Conservation (phyloP, 1,140 invertebrate species). For the Mya arenaria region DNA sequence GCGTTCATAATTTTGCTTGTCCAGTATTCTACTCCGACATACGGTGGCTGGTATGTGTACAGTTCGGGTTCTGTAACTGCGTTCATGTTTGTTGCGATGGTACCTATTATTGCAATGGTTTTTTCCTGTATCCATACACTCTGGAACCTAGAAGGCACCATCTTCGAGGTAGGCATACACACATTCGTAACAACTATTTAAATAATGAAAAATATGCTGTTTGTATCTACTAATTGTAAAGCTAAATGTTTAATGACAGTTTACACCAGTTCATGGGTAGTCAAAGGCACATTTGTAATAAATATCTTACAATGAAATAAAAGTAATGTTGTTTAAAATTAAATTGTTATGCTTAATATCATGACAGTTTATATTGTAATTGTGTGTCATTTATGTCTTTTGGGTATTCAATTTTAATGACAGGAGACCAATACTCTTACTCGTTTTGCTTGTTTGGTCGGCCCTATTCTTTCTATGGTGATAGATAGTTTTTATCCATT, state of each 20-base stretch:
- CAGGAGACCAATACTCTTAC: not conserved
- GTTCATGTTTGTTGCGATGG: conserved; percentile 20
- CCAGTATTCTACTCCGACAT: conserved; percentile 5
- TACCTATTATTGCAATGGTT: conserved; percentile 13
- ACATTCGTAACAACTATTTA: not conserved
- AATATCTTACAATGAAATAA: not conserved
- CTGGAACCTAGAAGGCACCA: not conserved
- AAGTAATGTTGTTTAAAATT: not conserved
- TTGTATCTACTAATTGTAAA: not conserved
- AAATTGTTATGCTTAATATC: not conserved
- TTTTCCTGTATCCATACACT: not conserved
- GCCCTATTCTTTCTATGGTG: not conserved
- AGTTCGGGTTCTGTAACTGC: not conserved
- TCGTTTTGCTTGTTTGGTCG: not conserved
- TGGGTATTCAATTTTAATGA: not conserved
- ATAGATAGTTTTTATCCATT: not conserved
- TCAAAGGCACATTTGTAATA: not conserved
- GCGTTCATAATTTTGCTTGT: conserved; percentile 15
- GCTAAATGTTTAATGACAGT: not conserved
- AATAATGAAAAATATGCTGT: not conserved
- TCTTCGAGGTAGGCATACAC: not conserved
- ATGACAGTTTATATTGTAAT: not conserved
- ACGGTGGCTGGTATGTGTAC: conserved; percentile 31
- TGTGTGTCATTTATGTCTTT: not conserved
- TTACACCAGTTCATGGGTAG: not conserved